Base-by-base conservation (phyloP, 2,113 vertebrate genomes). In the Upupa epops region DNA sequence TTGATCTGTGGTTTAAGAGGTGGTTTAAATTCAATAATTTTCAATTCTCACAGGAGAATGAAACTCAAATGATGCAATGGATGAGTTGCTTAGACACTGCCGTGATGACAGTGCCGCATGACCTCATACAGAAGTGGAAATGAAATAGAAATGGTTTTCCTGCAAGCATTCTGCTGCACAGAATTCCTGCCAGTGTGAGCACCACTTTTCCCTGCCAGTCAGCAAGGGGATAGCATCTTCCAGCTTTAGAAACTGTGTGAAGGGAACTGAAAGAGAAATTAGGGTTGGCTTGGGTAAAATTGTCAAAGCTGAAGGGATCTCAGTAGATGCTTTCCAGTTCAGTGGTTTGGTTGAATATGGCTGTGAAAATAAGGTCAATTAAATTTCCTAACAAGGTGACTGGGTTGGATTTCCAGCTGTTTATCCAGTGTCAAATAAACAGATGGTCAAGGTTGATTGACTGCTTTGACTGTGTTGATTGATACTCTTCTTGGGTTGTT, bases 61-160 rank as follows among this genome's bases (percentile, higher is more conserved):
- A 84, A 88, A 86, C 56, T 72, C 58, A 74, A 77, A 45, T 83
- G 49, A 81, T 91, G 45, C 3, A 19, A 75, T 72, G 40, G 18
- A 78, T 75, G 49, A 88, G 45, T 89, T 95, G 83, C 61, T 96
- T 90, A 72, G 83, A 72, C 87, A 81, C 83, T 95, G 51, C n/a
- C 71, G 61, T 61, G 83, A 78, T 75, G 83, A 37, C 49, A 86
- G 49, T 56, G 48, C 25, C 58, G 82, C 31, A 60, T 13, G 49
- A 72, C 60, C 70, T 72, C 78, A 79, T 72, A 69, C 29, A 78
- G 73, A 81, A 78, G 71, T 45, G 83, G 77, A 84, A 89, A 86
- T 61, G 34, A 80, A 89, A 40, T 46, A 72, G 48, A 76, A 80
- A 71, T 77, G 3, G 3, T 74, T 91, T 86, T 91, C 40, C 56